A percentile compares a stretch with the other conserved stretches of the same genome.
Conservation (phyloP, 2,113 vertebrate species). For the Rhagologus leucostigma region DNA sequence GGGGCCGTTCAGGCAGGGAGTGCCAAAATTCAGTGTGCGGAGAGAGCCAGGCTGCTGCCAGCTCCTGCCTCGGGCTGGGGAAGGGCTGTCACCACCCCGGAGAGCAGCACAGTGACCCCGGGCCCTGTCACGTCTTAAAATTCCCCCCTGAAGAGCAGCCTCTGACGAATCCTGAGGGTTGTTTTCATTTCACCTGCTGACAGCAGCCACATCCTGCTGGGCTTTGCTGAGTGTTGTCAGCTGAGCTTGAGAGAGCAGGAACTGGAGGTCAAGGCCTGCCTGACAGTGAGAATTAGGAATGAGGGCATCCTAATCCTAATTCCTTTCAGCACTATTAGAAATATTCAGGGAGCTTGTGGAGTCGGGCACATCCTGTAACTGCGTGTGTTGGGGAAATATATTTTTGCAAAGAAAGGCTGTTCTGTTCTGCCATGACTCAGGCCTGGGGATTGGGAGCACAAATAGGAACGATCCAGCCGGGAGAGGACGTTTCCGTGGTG, state of each 20-base stretch:
- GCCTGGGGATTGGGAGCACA: neutral
- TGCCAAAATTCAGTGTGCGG: neutral
- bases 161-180: neutral
- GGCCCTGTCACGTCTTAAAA: neutral
- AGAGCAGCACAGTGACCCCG: neutral
- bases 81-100: neutral
- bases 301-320: neutral
- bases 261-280: neutral
- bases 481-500: neutral
- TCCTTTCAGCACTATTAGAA: neutral
- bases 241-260: neutral
- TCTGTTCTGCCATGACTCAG: conserved; percentile 36
- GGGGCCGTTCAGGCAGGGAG: neutral
- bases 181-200: neutral
- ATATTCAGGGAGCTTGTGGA: neutral
- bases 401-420: neutral
- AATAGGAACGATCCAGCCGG: neutral
- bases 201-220: neutral
- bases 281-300: neutral
- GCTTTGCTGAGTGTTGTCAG: neutral
- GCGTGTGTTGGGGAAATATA: neutral
- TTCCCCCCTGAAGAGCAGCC: neutral
- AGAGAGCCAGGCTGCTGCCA: neutral
- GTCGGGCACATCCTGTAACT: neutral
- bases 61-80: neutral